These are phyloP conservation scores for Calidris pugnax DNA, from an alignment of 2,113 vertebrate species.

Conservation along the genomic window DNA sequence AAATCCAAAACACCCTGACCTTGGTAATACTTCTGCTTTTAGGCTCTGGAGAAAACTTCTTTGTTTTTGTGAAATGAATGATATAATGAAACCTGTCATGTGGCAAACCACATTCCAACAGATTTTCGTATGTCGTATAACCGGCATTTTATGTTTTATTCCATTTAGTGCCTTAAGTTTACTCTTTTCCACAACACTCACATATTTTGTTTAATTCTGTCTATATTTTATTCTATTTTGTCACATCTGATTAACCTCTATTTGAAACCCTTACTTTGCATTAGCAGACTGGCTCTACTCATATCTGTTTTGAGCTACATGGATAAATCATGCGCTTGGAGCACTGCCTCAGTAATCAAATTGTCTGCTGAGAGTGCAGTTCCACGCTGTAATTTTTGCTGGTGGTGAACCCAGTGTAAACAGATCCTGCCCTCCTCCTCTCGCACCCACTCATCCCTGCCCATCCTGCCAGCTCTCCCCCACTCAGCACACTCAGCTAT, in stretches of 20 bases:
- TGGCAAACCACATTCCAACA: constrained; percentile 9
- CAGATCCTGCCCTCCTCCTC: constrained; percentile 46
- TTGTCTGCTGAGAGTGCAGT: constrained; percentile 60
- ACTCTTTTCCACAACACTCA: not conserved
- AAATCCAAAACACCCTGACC: constrained; percentile 10
- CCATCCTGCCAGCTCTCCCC: not conserved
- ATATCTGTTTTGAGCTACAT: constrained; percentile 9
- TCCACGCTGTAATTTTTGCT: constrained; percentile 40
- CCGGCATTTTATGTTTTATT: constrained; percentile 12
- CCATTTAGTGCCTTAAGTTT: not conserved
- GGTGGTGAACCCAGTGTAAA: constrained; percentile 32
- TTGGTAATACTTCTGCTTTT: constrained; percentile 11
- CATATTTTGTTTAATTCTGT: constrained; percentile 22
- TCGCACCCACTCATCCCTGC: not conserved
- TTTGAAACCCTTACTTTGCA: constrained; percentile 23
- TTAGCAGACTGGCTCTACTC: constrained; percentile 33
- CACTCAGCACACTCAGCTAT: not conserved
- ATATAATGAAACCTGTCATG: constrained; percentile 48
- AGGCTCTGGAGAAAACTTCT: constrained; percentile 26
- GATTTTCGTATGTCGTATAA: not conserved
- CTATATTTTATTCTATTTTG: constrained; percentile 35
- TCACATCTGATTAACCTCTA: constrained; percentile 45
- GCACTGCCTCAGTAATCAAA: constrained; percentile 47
- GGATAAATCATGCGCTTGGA: constrained; percentile 58
- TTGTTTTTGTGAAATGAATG: constrained; percentile 51